Conservation (phyloP, 2,888 invertebrate species). For the Lithodes maja region DNA sequence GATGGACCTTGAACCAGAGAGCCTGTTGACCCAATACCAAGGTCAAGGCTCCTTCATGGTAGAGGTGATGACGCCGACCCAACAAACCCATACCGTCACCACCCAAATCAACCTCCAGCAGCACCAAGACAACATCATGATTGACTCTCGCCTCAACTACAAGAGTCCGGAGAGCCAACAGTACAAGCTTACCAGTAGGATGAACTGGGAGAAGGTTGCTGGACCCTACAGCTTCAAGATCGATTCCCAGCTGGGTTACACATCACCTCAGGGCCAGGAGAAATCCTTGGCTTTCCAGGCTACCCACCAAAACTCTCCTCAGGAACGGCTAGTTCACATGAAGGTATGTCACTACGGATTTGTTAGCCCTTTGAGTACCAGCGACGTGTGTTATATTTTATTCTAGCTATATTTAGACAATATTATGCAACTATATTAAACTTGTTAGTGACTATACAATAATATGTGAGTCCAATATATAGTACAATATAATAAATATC, state of each 20-base stretch:
- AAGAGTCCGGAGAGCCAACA: slow-evolving; percentile 6
- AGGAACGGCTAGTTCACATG: background rate
- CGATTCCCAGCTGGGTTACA: background rate
- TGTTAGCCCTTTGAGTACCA: too few species aligned
- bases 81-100: background rate
- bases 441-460: too few species aligned
- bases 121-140: background rate
- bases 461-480: too few species aligned
- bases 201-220: background rate
- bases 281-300: background rate
- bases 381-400: too few species aligned
- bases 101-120: background rate
- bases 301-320: background rate
- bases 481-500: too few species aligned
- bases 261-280: slow-evolving; percentile 6
- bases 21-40: background rate
- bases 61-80: background rate
- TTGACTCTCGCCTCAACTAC: background rate
- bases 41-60: background rate
- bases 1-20: background rate
- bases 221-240: slow-evolving; percentile 3
- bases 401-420: too few species aligned
- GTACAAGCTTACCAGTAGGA: background rate
- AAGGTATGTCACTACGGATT: slow-evolving; percentile 13
- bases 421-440: too few species aligned